Percentiles rank a stretch among this genome's conserved stretches.
Conservation (phyloP, 2,113 vertebrate species). For the Silurus glanis region DNA sequence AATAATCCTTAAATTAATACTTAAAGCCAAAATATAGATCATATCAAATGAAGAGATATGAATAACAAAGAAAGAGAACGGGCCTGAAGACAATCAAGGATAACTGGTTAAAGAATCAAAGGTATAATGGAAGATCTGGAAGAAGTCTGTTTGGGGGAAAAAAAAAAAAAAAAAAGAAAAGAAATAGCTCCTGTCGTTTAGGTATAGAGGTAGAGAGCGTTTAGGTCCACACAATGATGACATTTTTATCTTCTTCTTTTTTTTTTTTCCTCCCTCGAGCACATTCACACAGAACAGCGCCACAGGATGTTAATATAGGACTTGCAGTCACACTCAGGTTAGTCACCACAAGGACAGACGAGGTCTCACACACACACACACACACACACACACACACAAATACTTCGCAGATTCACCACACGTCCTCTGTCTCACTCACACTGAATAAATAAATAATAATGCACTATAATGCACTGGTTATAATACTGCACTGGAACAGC, state of each 20-base stretch:
- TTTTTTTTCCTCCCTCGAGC: conserved; percentile 5
- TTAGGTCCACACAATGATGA: conserved; percentile 32
- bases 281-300: conserved; percentile 43
- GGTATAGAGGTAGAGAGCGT: conserved; percentile 1
- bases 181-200: conserved; percentile 42
- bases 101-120: conserved; percentile 60
- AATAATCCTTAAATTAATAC: conserved; percentile 69
- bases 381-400: conserved; percentile 25
- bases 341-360: conserved; percentile 41
- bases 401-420: not conserved
- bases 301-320: conserved; percentile 27
- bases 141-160: conserved; percentile 43
- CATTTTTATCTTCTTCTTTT: not conserved
- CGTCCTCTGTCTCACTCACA: conserved; percentile 6
- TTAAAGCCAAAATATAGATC: conserved; percentile 63
- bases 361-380: conserved; percentile 21
- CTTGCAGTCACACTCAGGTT: conserved; percentile 27
- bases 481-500: not conserved
- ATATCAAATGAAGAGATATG: conserved; percentile 61
- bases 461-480: not conserved
- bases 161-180: conserved; percentile 40
- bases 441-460: not conserved
- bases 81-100: conserved; percentile 60
- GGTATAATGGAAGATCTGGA: conserved; percentile 51
- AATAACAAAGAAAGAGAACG: conserved; percentile 61